Evolutionary conservation across 2,797 vertebrate genomes (phyloP), one percentile per base, ranked within the genome.

Genomic region (Rhynchotus rufescens): DNA sequence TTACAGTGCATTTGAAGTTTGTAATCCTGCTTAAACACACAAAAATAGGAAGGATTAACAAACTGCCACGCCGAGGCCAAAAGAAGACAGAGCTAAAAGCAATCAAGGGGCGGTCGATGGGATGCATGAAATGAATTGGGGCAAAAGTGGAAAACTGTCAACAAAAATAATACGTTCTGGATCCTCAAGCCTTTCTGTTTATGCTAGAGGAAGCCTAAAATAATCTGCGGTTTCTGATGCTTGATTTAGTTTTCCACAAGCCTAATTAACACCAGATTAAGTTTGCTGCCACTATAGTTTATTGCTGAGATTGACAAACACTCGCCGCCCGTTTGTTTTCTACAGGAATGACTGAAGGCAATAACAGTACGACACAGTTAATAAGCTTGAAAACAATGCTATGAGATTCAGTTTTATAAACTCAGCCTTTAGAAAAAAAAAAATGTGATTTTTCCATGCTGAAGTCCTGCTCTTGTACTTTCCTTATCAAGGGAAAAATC

Each of bases 191-290:
- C 71, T 97, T 96, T 96, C 87, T 97, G 97, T 97, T 98, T 97
- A 97, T 95, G 95, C 96, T 97, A 95, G 96, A 96, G 94, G 96
- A 97, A 98, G 92, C 96, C 96, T 97, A 97, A 97, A 98, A 98
- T 98, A 98, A 98, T 98, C 98, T 98, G 95, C 97, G 97, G 97
- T 93, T 97, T 98, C 97, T 98, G 98, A 98, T 97, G 98, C 98
- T 98, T 98, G 98, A 98, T 98, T 98, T 98, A 98, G 96, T 98
- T 98, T 98, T 98, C 98, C 97, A 97, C 97, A 97, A 98, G 98
- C 96, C 95, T 98, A 98, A 98, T 99, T 98, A 98, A 97, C 96
- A 97, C 89, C 97, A 98, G 98, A 98, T 98, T 98, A 98, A 98
- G 97, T 96, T 97, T 93, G 89, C 97, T 97, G 97, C 97, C 98